Percentiles rank a stretch among this genome's conserved stretches.
phyloP scores from a whole-genome alignment of 2,113 vertebrate species.

The Siniperca knerii region DNA sequence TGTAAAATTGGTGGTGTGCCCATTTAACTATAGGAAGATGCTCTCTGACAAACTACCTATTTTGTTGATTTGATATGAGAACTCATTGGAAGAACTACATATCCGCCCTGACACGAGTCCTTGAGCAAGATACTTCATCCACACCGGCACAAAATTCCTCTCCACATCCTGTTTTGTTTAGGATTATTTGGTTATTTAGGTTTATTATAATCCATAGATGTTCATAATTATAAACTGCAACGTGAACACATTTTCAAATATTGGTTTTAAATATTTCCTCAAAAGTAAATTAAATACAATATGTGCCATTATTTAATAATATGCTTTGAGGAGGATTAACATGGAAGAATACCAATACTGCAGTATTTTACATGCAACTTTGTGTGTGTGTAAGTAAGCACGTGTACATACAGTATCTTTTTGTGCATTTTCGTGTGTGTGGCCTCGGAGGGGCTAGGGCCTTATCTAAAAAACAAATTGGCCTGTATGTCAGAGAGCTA shows the following conservation, averaged over 20 bases:
- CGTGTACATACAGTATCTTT: background rate
- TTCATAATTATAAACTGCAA: background rate
- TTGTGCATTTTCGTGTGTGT: constrained; percentile 3
- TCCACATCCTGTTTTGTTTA: background rate
- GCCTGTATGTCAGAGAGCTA: constrained; percentile 45
- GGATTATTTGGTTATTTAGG: background rate
- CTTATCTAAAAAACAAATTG: constrained; percentile 48
- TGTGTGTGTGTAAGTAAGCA: background rate
- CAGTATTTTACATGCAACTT: background rate
- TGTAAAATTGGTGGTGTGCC: background rate
- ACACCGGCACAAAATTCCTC: background rate
- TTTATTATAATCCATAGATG: background rate
- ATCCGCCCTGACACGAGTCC: background rate
- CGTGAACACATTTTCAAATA: background rate
- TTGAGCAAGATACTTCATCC: background rate
- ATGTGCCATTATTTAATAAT: background rate
- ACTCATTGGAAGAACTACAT: background rate
- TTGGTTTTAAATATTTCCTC: background rate
- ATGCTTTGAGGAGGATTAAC: background rate
- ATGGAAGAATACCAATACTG: background rate
- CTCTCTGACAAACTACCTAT: background rate
- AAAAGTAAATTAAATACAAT: background rate
- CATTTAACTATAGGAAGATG: background rate
- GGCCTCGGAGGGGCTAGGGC: background rate
- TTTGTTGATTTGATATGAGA: background rate